Base-by-base conservation (phyloP, 2,113 vertebrate genomes). In the Callipepla californica region DNA sequence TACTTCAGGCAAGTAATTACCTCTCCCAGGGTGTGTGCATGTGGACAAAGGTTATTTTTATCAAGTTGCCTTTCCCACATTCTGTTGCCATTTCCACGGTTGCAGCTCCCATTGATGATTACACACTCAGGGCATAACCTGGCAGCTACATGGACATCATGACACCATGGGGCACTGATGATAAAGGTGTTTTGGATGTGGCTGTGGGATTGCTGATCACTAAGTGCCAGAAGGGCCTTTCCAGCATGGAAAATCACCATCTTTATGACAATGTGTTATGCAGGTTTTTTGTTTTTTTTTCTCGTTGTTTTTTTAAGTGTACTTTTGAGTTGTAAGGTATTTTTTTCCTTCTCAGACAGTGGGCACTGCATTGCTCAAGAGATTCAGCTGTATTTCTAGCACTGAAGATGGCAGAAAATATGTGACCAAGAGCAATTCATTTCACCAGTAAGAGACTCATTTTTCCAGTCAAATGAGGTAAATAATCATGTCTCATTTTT, bases 1-100 rank as follows among this genome's bases (percentile, higher is more conserved):
- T 65, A 7, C 48, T 57, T 57, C 0, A 1, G 22, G 28, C 0
- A 0, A 86, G 69, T 1, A 0, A 13, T 38, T 2, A 0, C 25
- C 44, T 63, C 73, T 34, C 5, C 0, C 3, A 2, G 57, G 44
- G 7, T 53, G 48, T 50, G 38, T 36, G 42, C 76, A 13, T 30
- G 62, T 59, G 32, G 30, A 77, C 30, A 87, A 82, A 76, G 6
- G 11, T 84, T 15, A 20, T 74, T 91, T 94, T 85, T 36, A 36
- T 36, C 75, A 42, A 69, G 59, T 7, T 70, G 21, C 13, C 8
- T 67, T 62, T 34, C 72, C 48, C 26, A 80, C 38, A 55, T 85
- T 66, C 45, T 87, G 40, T 36, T 85, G 69, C n/a, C 21, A 13
- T 69, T 89, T 87, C 17, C 85, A 90, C 50, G 15, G 28, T 40